These are phyloP conservation scores for Amia ocellicauda DNA, from an alignment of 2,113 vertebrate species.

Conservation along the genomic window DNA sequence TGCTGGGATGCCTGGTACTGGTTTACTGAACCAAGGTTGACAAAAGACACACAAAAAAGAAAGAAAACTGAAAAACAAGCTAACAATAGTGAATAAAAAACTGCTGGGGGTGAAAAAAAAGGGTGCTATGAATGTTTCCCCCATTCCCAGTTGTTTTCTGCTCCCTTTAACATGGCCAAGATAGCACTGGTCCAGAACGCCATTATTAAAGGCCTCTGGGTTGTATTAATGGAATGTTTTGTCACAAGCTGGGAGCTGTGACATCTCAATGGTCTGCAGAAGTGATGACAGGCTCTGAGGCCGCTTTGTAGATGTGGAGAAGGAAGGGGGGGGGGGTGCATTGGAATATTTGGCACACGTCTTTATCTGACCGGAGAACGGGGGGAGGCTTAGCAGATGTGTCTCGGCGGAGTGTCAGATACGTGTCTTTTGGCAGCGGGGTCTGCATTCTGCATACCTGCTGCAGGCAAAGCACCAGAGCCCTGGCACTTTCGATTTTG, in stretches of 20 bases:
- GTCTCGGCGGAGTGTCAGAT: conserved; percentile 17
- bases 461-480: conserved; percentile 78
- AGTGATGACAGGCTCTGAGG: conserved; percentile 3
- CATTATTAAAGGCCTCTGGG: not conserved
- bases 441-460: conserved; percentile 61
- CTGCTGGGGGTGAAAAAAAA: too few species aligned
- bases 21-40: too few species aligned
- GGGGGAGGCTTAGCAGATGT: conserved; percentile 20
- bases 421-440: not conserved
- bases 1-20: too few species aligned
- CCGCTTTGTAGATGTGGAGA: not conserved
- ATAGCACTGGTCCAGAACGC: too few species aligned
- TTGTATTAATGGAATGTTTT: conserved; percentile 29
- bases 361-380: not conserved
- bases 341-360: conserved; percentile 4
- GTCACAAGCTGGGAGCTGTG: conserved; percentile 8
- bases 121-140: too few species aligned
- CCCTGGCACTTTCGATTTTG: conserved; percentile 75
- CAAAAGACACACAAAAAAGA: too few species aligned
- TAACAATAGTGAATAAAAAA: not conserved
- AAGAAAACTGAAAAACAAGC: not conserved
- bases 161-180: not conserved
- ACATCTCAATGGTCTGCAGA: conserved; percentile 3
- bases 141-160: not conserved
- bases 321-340: conserved; percentile 13